A percentile compares a stretch with the other conserved stretches of the same genome.
Conservation (phyloP, 2,797 vertebrate species). For the Galagoides demidoff region DNA sequence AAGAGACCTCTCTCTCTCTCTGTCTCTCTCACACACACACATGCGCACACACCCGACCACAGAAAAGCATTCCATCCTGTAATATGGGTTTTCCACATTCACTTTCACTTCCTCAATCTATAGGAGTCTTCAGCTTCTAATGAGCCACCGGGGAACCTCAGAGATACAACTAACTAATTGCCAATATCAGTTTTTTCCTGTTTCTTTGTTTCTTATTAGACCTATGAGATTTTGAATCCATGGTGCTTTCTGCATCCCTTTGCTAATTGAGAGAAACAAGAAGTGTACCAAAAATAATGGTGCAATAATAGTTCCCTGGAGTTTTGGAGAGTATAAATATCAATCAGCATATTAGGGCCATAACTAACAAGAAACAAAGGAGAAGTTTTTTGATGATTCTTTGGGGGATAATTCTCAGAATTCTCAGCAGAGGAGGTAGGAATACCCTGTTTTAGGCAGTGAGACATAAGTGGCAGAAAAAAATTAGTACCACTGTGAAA, state of each 20-base stretch:
- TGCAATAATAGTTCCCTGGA: neutral
- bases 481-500: neutral
- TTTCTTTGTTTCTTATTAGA: neutral
- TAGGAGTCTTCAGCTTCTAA: neutral
- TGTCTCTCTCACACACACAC: too few species aligned
- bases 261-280: neutral
- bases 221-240: neutral
- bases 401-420: slow-evolving; percentile 22
- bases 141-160: neutral
- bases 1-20: neutral
- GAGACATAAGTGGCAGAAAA: neutral
- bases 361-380: neutral
- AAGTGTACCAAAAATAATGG: neutral
- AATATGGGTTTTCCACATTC: neutral
- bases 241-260: neutral
- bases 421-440: neutral
- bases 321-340: neutral
- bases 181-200: neutral
- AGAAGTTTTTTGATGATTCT: neutral
- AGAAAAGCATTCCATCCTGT: neutral
- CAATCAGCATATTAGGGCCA: neutral
- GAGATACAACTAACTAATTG: neutral
- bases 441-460: neutral
- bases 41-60: too few species aligned
- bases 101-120: neutral